Conservation (phyloP, 1,140 invertebrate genomes). For the Heliconius hewitsoni region DNA sequence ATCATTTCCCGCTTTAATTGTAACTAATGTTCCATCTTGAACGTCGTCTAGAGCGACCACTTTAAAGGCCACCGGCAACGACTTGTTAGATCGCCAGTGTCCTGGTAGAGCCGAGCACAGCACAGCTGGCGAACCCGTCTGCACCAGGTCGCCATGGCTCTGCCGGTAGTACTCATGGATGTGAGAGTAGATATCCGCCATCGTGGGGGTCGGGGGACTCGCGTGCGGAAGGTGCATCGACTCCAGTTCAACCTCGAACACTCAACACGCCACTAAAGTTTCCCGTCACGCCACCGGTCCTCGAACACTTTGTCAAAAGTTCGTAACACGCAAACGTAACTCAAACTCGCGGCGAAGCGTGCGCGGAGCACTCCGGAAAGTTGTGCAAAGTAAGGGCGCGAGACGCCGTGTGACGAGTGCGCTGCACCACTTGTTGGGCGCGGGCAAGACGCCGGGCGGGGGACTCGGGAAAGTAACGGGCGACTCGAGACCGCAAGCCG, state of each 20-base stretch:
- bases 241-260: conserved; percentile 68
- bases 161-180: conserved; percentile 91
- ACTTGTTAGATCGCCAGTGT: conserved; percentile 99
- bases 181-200: conserved; percentile 86
- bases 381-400: conserved; percentile 71
- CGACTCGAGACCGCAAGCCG: conserved; percentile 74
- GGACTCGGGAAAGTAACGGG: conserved; percentile 69
- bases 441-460: conserved; percentile 74
- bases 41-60: conserved; percentile 95
- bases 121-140: conserved; percentile 94
- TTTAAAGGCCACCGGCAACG: conserved; percentile 95
- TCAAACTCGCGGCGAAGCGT: conserved; percentile 60
- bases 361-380: conserved; percentile 59
- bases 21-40: conserved; percentile 95
- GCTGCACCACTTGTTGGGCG: conserved; percentile 78
- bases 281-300: conserved; percentile 65
- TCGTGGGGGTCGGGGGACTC: conserved; percentile 79
- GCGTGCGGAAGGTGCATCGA: conserved; percentile 80
- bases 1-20: conserved; percentile 96
- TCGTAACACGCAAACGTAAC: conserved; percentile 67
- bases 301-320: conserved; percentile 65
- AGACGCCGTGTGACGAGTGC: conserved; percentile 61
- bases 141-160: conserved; percentile 93
- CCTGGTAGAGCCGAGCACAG: conserved; percentile 93
- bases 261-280: conserved; percentile 69